phyloP scores from a whole-genome alignment of 2,888 invertebrate species.

The Amaurobius ferox region DNA sequence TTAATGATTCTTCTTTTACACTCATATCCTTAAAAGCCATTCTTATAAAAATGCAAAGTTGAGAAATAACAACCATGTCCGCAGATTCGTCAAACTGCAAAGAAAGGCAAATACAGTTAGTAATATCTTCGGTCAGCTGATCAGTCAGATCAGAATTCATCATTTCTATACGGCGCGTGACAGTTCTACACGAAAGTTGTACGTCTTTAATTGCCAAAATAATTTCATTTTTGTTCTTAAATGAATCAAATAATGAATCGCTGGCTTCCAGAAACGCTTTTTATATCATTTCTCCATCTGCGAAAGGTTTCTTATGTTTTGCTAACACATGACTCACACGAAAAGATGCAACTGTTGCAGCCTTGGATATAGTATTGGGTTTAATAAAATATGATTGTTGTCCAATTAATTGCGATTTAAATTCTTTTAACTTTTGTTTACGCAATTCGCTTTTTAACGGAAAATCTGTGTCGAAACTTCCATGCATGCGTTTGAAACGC shows the following conservation, averaged over 20 bases:
- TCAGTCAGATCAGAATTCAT: neutral
- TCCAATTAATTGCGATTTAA: too few relatives aligned
- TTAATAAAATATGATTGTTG: too few relatives aligned
- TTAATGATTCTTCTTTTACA: slow-evolving; percentile 20
- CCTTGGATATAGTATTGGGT: neutral
- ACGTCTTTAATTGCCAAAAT: slow-evolving; percentile 25
- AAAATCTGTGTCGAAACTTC: neutral
- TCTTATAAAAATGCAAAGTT: slow-evolving; percentile 2
- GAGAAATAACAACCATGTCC: slow-evolving; percentile 2
- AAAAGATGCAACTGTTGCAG: slow-evolving; percentile 27
- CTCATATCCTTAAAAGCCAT: slow-evolving; percentile 15
- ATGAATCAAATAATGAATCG: slow-evolving; percentile 15
- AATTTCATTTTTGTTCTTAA: slow-evolving; percentile 24
- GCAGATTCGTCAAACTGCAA: slow-evolving; percentile 22
- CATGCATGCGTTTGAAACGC: neutral
- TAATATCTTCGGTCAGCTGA: neutral
- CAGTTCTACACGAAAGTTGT: neutral
- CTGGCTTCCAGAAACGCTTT: slow-evolving; percentile 17
- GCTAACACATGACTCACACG: slow-evolving; percentile 7
- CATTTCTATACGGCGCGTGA: neutral
- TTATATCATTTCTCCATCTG: slow-evolving; percentile 26
- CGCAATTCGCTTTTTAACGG: too few relatives aligned
- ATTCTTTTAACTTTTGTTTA: too few relatives aligned
- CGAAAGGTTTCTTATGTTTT: slow-evolving; percentile 28
- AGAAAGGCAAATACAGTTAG: slow-evolving; percentile 10